Percentiles rank a stretch among this genome's conserved stretches.
phyloP scores from a whole-genome alignment of 2,113 vertebrate genomes.

The Rousettus leschenaultii region DNA sequence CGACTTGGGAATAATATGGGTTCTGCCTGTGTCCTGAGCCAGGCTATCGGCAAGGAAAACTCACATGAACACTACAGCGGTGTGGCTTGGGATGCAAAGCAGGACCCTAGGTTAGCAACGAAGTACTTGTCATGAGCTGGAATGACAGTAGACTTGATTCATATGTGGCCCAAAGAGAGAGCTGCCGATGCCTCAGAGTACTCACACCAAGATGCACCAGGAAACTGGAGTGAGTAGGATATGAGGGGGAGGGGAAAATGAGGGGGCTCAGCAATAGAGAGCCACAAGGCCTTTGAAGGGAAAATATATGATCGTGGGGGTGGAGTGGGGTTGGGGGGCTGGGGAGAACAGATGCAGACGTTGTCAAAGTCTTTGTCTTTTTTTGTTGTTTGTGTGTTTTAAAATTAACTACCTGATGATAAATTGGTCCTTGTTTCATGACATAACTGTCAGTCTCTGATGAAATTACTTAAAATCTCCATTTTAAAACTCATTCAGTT shows the following conservation, averaged over 20 bases:
- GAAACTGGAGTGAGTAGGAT: background rate
- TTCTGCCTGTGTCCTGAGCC: background rate
- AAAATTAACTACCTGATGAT: slow-evolving; percentile 41
- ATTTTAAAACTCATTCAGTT: background rate
- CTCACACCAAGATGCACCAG: background rate
- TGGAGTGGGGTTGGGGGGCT: too few species aligned
- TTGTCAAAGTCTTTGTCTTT: background rate
- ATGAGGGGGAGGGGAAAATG: background rate
- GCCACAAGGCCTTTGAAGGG: background rate
- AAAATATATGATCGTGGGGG: background rate
- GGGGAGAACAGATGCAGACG: background rate
- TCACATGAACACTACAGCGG: background rate
- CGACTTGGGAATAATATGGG: background rate
- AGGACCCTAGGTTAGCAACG: background rate
- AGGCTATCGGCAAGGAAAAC: background rate
- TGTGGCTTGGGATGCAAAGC: background rate
- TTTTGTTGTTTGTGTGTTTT: slow-evolving; percentile 2
- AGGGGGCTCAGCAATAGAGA: background rate
- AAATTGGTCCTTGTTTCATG: background rate
- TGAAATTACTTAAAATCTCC: slow-evolving; percentile 25
- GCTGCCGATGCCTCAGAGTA: background rate
- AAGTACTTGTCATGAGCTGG: background rate
- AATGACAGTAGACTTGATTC: background rate
- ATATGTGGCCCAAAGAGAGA: background rate
- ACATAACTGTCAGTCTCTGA: background rate